These are phyloP conservation scores for Parapristionchus giblindavisi DNA, from an alignment of 2,888 invertebrate species.

Conservation along the genomic window DNA sequence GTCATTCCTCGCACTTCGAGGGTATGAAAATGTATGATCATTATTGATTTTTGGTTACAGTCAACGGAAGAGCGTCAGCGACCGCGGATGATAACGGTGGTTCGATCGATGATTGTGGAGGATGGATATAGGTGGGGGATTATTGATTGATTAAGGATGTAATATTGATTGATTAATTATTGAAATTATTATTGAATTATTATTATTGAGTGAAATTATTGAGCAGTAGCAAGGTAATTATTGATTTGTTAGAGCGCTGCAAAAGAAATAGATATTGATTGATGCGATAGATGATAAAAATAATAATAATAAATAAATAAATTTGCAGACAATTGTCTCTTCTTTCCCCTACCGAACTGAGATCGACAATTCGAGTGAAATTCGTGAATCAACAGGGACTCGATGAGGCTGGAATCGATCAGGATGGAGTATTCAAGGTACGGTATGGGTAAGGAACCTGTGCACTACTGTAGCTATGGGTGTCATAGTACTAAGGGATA, in stretches of 20 bases:
- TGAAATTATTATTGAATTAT: too few species aligned
- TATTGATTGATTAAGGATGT: too few species aligned
- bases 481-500: too few species aligned
- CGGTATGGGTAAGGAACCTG: neutral
- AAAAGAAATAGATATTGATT: neutral
- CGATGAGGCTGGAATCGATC: slow-evolving; percentile 99
- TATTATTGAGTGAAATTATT: too few species aligned
- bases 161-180: too few species aligned
- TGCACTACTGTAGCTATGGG: too few species aligned
- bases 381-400: slow-evolving; percentile 93
- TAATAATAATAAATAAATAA: too few species aligned
- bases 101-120: slow-evolving; percentile 78
- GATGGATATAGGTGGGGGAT: slow-evolving; percentile 81
- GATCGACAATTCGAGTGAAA: slow-evolving; percentile 92
- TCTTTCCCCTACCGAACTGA: slow-evolving; percentile 85
- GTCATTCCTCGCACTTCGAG: too few species aligned
- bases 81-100: slow-evolving; percentile 81
- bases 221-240: too few species aligned
- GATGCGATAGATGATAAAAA: too few species aligned
- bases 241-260: neutral
- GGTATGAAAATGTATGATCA: too few species aligned
- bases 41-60: too few species aligned
- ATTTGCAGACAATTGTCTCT: slow-evolving; percentile 88
- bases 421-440: slow-evolving; percentile 94
- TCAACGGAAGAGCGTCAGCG: slow-evolving; percentile 72